phyloP scores from a whole-genome alignment of 2,797 vertebrate species.

The Alfaro cultratus region DNA sequence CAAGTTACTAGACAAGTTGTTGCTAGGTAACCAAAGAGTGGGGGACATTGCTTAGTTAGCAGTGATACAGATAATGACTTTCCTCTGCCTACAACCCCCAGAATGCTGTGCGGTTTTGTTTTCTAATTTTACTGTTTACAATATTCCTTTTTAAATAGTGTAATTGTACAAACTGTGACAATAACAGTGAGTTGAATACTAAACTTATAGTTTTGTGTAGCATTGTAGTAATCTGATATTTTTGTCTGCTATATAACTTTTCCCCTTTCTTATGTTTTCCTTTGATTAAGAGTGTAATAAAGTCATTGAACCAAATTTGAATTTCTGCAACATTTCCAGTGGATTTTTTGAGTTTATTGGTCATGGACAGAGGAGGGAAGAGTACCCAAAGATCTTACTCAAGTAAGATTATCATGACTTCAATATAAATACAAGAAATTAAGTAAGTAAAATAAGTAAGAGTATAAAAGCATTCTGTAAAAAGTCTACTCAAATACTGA shows the following conservation, averaged over 20 bases:
- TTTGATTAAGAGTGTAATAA: constrained; percentile 72
- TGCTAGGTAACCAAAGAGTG: no score
- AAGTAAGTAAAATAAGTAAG: no score
- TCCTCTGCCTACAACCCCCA: no score
- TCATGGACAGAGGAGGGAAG: constrained; percentile 35
- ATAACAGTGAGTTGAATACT: neutral
- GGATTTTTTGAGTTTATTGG: constrained; percentile 60
- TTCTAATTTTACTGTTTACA: neutral
- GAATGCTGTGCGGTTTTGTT: no score
- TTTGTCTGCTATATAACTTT: constrained; percentile 76
- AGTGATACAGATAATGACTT: no score
- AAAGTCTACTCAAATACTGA: no score
- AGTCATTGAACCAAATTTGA: constrained; percentile 75
- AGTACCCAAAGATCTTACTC: no score
- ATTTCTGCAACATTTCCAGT: constrained; percentile 67
- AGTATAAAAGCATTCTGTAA: no score
- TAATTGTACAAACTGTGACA: neutral
- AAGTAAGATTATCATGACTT: no score
- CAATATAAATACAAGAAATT: no score
- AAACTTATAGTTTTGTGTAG: neutral
- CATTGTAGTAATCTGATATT: constrained; percentile 7
- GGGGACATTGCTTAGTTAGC: no score
- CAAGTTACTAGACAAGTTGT: no score
- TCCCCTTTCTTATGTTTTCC: constrained; percentile 31
- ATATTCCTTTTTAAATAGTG: neutral